Base-by-base conservation (phyloP, 2,888 invertebrate genomes). In the Cosmia trapezina region DNA sequence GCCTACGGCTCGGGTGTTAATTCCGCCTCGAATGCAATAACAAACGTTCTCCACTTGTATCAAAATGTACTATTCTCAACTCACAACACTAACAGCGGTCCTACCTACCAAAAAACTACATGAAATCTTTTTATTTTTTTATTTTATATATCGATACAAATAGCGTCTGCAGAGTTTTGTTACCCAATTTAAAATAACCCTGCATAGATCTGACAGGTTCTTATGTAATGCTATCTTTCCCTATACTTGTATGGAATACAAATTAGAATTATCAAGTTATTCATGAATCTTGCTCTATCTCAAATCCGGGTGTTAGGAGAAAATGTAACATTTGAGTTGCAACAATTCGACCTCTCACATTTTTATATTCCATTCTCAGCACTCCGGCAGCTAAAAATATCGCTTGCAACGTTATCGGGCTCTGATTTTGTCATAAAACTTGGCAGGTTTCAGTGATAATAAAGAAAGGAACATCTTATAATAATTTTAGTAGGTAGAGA, bases 261-360 rank as follows among this genome's bases (percentile, higher is more conserved):
- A 69, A 80, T 80, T 64, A 78, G 68, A 59, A 81, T 59, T 5
- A 69, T 72, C 28, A 72, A 71, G 63, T 63, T 71, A 60, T 53
- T 14, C 54, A 76, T 65, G 61, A 53, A 45, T 54, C 22, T 33
- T 7, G 41, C 57, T 77, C 9, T 47, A 53, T 71, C 19, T 71
- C n/a, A 22, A 41, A 49, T 33, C 33, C 28, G 17, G 5, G 4
- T 33, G 19, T 70, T 41, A 22, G 17, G 43, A 49, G 53, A 63
- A 59, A 61, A 61, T 45, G 61, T 41, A 51, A 47, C 64, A 43
- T 67, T 72, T 43, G 47, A 64, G 54, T 43, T 62, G 57, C 57
- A 51, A 67, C 45, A 71, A 56, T 64, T 76, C 63, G 19, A 57
- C 51, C 51, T 41, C 17, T 45, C 17, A 41, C 28, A 67, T 60